Percentiles rank a stretch among this genome's conserved stretches.
Conservation (phyloP, 2,113 vertebrate species). For the Petroica traversi region DNA sequence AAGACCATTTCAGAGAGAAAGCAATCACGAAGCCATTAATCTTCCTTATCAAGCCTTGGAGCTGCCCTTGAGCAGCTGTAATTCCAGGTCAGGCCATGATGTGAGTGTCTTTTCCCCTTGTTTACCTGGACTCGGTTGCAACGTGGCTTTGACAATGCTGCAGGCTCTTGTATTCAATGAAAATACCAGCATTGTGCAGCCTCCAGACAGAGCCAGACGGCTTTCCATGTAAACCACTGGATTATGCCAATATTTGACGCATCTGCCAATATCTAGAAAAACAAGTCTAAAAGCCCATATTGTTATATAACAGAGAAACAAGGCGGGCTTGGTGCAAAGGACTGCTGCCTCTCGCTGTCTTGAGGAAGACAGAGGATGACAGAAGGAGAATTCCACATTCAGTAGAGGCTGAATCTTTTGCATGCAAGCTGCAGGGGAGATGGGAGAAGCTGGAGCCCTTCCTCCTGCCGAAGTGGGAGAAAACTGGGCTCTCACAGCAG, state of each 20-base stretch:
- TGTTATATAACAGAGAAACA: slow-evolving; percentile 36
- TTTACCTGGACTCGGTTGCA: slow-evolving; percentile 12
- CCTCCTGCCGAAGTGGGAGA: background rate
- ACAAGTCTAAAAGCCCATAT: slow-evolving; percentile 50
- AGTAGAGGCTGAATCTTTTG: background rate
- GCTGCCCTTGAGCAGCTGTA: background rate
- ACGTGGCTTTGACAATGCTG: background rate
- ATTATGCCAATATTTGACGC: slow-evolving; percentile 54
- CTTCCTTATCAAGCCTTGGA: background rate
- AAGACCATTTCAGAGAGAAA: background rate
- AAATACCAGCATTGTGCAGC: slow-evolving; percentile 27
- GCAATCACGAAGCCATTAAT: background rate
- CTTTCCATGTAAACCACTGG: slow-evolving; percentile 33
- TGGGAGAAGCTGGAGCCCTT: background rate
- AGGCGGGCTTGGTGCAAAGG: background rate
- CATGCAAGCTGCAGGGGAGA: background rate
- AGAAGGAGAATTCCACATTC: slow-evolving; percentile 1
- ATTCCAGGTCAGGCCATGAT: background rate
- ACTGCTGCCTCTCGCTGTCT: background rate
- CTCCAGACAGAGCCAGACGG: slow-evolving; percentile 16
- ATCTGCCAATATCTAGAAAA: slow-evolving; percentile 59
- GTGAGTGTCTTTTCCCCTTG: background rate
- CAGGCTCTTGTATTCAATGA: background rate
- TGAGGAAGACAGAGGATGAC: background rate
- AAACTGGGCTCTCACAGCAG: background rate